phyloP scores from a whole-genome alignment of 1,140 invertebrate species.

The Drosophila tani region DNA sequence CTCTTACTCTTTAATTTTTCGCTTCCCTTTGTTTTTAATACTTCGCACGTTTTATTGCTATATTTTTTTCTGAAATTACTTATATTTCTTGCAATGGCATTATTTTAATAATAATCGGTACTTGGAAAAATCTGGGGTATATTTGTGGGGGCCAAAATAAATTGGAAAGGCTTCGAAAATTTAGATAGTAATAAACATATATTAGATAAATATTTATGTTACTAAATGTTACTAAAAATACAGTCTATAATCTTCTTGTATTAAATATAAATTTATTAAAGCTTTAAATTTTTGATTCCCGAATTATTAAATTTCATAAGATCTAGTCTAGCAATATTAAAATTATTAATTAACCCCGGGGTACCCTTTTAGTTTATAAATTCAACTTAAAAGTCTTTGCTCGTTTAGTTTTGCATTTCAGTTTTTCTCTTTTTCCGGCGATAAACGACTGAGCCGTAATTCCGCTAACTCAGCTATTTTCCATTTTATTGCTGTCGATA shows the following conservation, averaged over 20 bases:
- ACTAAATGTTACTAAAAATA: too few species aligned
- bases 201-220: too few species aligned
- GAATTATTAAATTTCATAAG: neutral
- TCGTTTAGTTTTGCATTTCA: constrained; percentile 14
- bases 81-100: constrained; percentile 38
- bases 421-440: constrained; percentile 6
- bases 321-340: too few species aligned
- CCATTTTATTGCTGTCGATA: constrained; percentile 24
- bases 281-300: too few species aligned
- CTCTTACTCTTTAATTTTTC: constrained; percentile 15
- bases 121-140: neutral
- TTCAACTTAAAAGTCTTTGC: neutral
- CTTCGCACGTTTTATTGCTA: constrained; percentile 42
- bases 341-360: neutral
- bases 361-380: constrained; percentile 1
- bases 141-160: neutral
- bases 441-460: constrained; percentile 33
- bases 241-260: too few species aligned
- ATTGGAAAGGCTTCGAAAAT: neutral
- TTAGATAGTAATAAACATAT: neutral
- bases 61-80: constrained; percentile 28
- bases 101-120: constrained; percentile 25
- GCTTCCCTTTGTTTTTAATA: constrained; percentile 32
- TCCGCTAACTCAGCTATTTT: constrained; percentile 32
- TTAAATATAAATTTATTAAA: too few species aligned